phyloP scores from a whole-genome alignment of 2,888 invertebrate genomes.

The Archaeoteleia sp. region DNA sequence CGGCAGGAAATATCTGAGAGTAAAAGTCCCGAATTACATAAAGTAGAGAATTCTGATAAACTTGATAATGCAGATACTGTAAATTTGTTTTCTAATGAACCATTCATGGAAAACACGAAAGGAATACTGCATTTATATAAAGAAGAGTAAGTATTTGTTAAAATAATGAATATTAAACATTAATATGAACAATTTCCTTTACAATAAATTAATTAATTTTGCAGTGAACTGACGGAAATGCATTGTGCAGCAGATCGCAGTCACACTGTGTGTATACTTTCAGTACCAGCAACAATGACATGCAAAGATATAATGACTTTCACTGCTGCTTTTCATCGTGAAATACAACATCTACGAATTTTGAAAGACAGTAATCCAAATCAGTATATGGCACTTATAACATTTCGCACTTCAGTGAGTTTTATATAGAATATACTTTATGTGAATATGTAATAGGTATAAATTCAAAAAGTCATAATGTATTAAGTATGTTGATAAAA shows the following conservation, averaged over 20 bases:
- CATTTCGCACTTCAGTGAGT: constrained; percentile 77
- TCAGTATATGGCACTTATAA: constrained; percentile 97
- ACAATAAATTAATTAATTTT: constrained; percentile 48
- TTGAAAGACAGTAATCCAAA: constrained; percentile 93
- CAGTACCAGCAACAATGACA: constrained; percentile 92
- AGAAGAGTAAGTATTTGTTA: constrained; percentile 85
- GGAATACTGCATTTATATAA: constrained; percentile 98
- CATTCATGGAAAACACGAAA: constrained; percentile 96
- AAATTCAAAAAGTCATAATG: not conserved
- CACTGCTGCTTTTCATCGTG: constrained; percentile 93
- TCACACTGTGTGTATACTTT: constrained; percentile 90
- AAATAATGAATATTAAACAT: constrained; percentile 24
- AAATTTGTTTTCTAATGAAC: constrained; percentile 94
- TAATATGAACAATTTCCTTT: constrained; percentile 39
- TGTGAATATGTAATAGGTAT: too few species aligned
- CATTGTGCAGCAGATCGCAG: constrained; percentile 82
- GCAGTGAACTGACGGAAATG: constrained; percentile 84
- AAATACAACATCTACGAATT: constrained; percentile 93
- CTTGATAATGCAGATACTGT: too few species aligned
- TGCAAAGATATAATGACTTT: constrained; percentile 95
- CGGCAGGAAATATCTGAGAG: too few species aligned
- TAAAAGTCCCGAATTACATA: too few species aligned
- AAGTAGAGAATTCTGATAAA: too few species aligned
- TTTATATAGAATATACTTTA: constrained; percentile 5
- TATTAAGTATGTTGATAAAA: too few species aligned